Base-by-base conservation (phyloP, 2,888 invertebrate species). In the Agriopis aurantiaria region DNA sequence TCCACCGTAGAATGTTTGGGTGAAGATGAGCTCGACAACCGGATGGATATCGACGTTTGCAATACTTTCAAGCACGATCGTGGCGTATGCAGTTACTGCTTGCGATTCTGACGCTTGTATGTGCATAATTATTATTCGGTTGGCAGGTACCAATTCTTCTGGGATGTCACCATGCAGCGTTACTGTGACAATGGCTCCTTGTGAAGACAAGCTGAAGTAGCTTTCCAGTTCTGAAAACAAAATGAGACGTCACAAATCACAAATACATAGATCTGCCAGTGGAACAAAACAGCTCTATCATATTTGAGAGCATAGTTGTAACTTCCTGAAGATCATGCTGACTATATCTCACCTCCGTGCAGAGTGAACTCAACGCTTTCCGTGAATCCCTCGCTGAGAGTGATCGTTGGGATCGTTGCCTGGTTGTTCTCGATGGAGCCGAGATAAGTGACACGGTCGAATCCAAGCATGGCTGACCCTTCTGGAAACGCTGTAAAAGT, bases 301-400 rank as follows among this genome's bases (percentile, higher is more conserved):
- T n/a, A 2, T 7, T 12, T 7, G 3, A n/a, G 48, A 12, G 17
- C 5, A 7, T 17, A 12, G 33, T 14, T 48, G 33, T 33, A 33
- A 33, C 23, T 33, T 33, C 23, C 23, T 33, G 23, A 33, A 33
- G 3, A 3, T 33, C 33, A 33, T 33, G 33, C 33, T 33, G 33
- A 33, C 33, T 4, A 33, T 33, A 33, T 33, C 64, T 65, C 75
- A 84, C 85, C 83, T 77, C 85, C 85, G 8, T 72, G 69, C 62
- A 85, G 63, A 0, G 63, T 51, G 52, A 83, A 82, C 14, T 60
- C 23, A 3, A 86, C 84, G 41, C 73, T 67, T 10, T 70, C 14
- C 6, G 72, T 72, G 68, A 77, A 81, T 64, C 83, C 85, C 65
- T 81, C 78, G 12, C 57, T 75, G n/a, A 85, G 75, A 33, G 72